These are phyloP conservation scores for Sinosuthora webbiana DNA, from an alignment of 2,113 vertebrate species.

Conservation along the genomic window DNA sequence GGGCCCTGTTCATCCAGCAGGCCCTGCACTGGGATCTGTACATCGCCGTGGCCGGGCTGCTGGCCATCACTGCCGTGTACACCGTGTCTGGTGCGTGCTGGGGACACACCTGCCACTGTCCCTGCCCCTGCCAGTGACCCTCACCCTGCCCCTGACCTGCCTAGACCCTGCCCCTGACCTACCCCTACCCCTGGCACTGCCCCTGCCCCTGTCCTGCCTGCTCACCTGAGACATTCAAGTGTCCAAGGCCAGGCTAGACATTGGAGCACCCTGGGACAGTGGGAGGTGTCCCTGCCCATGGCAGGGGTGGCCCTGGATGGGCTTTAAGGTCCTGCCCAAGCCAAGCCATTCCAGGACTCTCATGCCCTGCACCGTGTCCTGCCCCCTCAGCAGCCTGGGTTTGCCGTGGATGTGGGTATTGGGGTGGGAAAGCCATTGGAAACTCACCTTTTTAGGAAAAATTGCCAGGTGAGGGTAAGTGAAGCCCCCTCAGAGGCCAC, in stretches of 20 bases:
- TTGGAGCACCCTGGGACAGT: background rate
- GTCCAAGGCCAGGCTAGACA: fast-evolving
- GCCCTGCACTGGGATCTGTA: conserved; percentile 92
- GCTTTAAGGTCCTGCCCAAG: too few relatives aligned
- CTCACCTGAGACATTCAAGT: background rate
- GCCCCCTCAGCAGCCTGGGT: background rate
- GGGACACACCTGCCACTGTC: background rate
- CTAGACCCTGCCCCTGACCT: background rate
- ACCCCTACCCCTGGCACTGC: fast-evolving
- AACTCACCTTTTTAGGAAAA: background rate
- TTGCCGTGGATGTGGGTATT: background rate
- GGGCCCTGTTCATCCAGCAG: conserved; percentile 95
- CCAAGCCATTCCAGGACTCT: background rate
- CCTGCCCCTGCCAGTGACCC: background rate
- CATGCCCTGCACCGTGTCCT: background rate
- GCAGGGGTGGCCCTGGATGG: background rate
- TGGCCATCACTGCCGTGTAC: conserved; percentile 88
- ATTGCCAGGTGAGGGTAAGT: background rate
- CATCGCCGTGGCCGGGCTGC: conserved; percentile 78
- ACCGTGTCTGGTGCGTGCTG: conserved; percentile 84
- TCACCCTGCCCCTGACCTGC: background rate
- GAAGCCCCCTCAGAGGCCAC: background rate
- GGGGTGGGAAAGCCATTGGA: fast-evolving
- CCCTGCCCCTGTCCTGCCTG: background rate
- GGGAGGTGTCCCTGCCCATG: background rate